Evolutionary conservation across 2,113 vertebrate genomes (phyloP).

Genomic region (Casuarius casuarius): DNA sequence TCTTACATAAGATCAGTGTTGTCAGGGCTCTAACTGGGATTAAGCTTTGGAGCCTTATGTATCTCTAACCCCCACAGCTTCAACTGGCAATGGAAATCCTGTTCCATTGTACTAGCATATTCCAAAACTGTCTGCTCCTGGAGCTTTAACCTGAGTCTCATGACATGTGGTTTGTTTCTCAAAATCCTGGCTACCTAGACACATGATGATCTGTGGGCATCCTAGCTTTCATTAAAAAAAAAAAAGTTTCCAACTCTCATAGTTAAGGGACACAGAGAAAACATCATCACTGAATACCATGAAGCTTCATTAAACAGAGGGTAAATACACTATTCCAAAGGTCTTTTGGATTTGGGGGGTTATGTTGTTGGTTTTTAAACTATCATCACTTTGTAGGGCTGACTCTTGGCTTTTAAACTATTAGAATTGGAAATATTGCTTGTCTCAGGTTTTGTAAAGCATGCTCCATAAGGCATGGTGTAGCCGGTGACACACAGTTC

Average conservation of each 20-base stretch:
- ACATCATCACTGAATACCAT: not conserved
- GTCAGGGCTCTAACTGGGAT: not conserved
- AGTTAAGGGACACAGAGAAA: not conserved
- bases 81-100: slow-evolving; percentile 7
- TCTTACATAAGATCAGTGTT: not conserved
- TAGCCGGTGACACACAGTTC: not conserved
- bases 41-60: not conserved
- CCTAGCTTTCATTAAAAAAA: not conserved
- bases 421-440: not conserved
- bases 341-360: not conserved
- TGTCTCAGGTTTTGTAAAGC: not conserved
- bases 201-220: not conserved
- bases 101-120: not conserved
- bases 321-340: not conserved
- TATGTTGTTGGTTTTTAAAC: not conserved
- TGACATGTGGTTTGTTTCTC: not conserved
- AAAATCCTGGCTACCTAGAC: not conserved
- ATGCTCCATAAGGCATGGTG: not conserved
- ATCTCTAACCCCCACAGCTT: not conserved
- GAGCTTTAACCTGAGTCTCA: not conserved
- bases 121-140: not conserved
- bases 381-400: not conserved
- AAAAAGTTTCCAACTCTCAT: not conserved
- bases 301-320: not conserved
- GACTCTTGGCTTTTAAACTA: not conserved